These are phyloP conservation scores for Plestiodon gilberti DNA, from an alignment of 2,113 vertebrate species.

Conservation along the genomic window DNA sequence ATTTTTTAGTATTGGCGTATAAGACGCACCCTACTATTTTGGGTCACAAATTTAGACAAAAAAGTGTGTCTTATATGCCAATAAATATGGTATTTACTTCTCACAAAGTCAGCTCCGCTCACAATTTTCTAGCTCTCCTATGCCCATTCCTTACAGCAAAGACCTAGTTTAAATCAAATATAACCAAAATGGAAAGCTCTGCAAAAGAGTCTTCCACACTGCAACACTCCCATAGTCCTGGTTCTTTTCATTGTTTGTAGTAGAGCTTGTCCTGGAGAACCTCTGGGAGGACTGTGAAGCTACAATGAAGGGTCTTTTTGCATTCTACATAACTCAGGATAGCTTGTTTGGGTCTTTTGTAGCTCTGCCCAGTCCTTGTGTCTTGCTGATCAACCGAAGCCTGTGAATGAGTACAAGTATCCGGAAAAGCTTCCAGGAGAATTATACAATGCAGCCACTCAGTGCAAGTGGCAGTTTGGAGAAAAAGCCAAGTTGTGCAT, in stretches of 20 bases:
- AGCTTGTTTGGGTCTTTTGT: slow-evolving; percentile 35
- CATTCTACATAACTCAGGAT: not conserved
- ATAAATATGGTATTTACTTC: no score
- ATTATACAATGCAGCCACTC: slow-evolving; percentile 87
- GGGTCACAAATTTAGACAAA: no score
- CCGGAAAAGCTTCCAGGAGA: slow-evolving; percentile 88
- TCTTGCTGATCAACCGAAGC: slow-evolving; percentile 85
- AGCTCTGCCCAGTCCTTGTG: slow-evolving; percentile 88
- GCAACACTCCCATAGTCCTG: not conserved
- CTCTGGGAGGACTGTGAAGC: not conserved
- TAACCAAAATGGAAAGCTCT: no score
- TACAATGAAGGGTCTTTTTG: not conserved
- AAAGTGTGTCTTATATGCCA: no score
- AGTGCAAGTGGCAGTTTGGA: slow-evolving; percentile 95
- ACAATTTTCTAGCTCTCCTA: not conserved
- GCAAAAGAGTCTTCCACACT: not conserved
- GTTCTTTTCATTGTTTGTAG: no score
- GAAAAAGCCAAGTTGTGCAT: slow-evolving; percentile 91
- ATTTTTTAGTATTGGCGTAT: no score
- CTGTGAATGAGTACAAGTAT: slow-evolving; percentile 84
- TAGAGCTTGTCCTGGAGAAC: not conserved
- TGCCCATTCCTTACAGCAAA: no score
- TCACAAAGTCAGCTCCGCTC: not conserved
- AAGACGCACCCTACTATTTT: no score
- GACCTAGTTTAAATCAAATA: no score